Evolutionary conservation across 2,888 invertebrate genomes (phyloP), one percentile per base, ranked within the genome.

Genomic region (Xanthia togata): DNA sequence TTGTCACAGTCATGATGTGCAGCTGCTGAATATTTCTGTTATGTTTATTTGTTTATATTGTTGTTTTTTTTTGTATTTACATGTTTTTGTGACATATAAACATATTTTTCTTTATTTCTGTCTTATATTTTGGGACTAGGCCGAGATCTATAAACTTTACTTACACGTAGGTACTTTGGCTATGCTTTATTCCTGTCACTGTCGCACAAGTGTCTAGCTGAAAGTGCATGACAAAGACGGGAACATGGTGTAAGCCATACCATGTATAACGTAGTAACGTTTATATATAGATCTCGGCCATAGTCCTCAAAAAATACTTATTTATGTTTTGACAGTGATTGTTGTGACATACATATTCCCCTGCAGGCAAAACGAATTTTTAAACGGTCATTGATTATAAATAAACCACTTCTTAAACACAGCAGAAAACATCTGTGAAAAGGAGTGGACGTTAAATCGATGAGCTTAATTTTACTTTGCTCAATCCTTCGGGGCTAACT

Each of bases 391-490:
- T 44, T 70, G 4, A 47, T n/a, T 47, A 12, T 6, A 20, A n/a
- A 71, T 38, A 50, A 23, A 67, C 3, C 5, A 6, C 12, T n/a
- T 31, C n/a, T 12, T 74, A 63, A 63, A n/a, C 11, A 11, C n/a
- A 26, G 1, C 20, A 31, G 3, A 47, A 73, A 59, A 41, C 35
- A 38, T 31, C 8, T 59, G 14, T 4, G 23, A 14, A n/a, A 75
- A 59, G 2, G 20, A 14, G 6, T 50, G 14, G 50, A 59, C 60
- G 38, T 65, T 72, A 53, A 76, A 85, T 85, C 67, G 60, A 73
- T 77, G 60, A 70, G 47, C 35, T 41, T 50, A 75, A 84, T 79
- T 75, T 68, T 70, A 84, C 76, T 75, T 68, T 70, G 73, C 41
- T 69, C n/a, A 55, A 71, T 60, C 31, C 55, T 57, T 5, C 12